A percentile compares a stretch with the other conserved stretches of the same genome.
Conservation (phyloP, 2,888 invertebrate species). For the Falcaria lacertinaria region DNA sequence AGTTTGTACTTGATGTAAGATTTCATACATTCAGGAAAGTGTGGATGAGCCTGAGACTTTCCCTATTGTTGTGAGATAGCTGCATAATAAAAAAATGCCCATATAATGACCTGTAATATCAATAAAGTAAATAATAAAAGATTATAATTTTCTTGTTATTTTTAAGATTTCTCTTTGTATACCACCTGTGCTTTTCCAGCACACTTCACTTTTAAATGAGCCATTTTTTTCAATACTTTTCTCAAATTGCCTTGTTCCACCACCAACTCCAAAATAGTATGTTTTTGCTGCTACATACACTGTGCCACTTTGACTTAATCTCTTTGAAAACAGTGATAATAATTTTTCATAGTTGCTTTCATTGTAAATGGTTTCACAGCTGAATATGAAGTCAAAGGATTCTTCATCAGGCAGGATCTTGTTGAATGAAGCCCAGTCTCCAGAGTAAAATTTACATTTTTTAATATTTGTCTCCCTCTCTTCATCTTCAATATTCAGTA, state of each 20-base stretch:
- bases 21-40: no score
- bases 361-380: constrained; percentile 97
- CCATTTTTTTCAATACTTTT: constrained; percentile 75
- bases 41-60: no score
- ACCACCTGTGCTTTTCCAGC: constrained; percentile 84
- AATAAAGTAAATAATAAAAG: constrained; percentile 11
- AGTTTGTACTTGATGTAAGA: no score
- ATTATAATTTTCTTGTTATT: constrained; percentile 53
- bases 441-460: constrained; percentile 82
- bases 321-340: constrained; percentile 81
- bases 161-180: constrained; percentile 82
- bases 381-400: constrained; percentile 90
- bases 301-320: constrained; percentile 81
- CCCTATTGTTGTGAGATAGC: no score
- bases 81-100: no score
- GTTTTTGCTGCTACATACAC: constrained; percentile 92
- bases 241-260: constrained; percentile 89
- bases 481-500: constrained; percentile 80
- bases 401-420: constrained; percentile 51
- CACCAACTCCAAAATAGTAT: constrained; percentile 97
- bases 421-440: constrained; percentile 86
- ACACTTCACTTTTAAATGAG: constrained; percentile 73
- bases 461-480: constrained; percentile 40
- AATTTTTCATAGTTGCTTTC: constrained; percentile 88
- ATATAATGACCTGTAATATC: no score